A percentile compares a stretch with the other conserved stretches of the same genome.
These are phyloP conservation scores for Akabosia matsudoensis DNA, from an alignment of 1,140 invertebrate species.

Conservation along the genomic window DNA sequence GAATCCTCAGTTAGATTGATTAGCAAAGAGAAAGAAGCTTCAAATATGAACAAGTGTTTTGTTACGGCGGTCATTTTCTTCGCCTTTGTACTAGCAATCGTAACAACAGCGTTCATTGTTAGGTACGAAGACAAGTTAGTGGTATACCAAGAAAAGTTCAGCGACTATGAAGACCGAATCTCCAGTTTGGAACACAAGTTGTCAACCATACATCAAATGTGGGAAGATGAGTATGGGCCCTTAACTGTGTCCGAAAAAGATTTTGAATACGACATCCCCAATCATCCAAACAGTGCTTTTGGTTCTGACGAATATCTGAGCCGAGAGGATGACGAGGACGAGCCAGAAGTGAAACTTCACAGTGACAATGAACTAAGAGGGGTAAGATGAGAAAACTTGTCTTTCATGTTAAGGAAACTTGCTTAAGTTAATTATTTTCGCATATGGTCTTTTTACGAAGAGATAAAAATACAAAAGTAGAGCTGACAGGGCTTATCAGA, in stretches of 20 bases:
- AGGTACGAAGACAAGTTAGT: conserved; percentile 27
- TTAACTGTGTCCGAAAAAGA: conserved; percentile 7
- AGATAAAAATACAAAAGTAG: too few species aligned
- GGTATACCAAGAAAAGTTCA: too few species aligned
- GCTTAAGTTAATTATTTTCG: too few species aligned
- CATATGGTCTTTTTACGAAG: too few species aligned
- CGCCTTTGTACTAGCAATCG: conserved; percentile 19
- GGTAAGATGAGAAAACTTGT: conserved; percentile 18
- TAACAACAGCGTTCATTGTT: conserved; percentile 26
- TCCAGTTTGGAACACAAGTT: conserved; percentile 30
- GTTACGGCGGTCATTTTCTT: conserved; percentile 19
- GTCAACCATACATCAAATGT: neutral
- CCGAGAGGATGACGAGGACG: conserved; percentile 6
- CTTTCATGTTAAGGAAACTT: too few species aligned
- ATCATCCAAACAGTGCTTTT: neutral
- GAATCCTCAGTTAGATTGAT: neutral
- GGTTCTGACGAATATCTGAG: conserved; percentile 23
- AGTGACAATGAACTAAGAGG: conserved; percentile 26
- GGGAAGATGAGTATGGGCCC: conserved; percentile 12
- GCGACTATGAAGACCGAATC: conserved; percentile 28
- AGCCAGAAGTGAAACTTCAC: neutral
- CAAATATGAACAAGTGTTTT: conserved; percentile 25
- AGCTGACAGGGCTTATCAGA: too few species aligned
- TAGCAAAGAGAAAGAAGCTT: neutral
- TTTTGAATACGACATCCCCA: conserved; percentile 15